These are phyloP conservation scores for Cyclophora albipunctata DNA, from an alignment of 2,888 invertebrate genomes.

Conservation along the genomic window DNA sequence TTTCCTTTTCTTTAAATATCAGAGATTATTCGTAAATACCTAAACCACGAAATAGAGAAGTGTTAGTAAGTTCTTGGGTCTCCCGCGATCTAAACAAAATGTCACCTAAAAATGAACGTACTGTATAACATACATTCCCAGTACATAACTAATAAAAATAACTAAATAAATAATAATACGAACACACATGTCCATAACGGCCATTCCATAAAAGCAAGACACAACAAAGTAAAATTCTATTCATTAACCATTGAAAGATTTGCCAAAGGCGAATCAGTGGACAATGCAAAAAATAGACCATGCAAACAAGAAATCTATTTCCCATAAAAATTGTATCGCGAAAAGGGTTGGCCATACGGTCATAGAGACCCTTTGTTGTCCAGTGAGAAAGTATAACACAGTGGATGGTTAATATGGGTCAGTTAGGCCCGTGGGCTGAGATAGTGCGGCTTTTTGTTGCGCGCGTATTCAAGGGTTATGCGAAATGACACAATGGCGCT, in stretches of 20 bases:
- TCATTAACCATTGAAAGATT: slow-evolving; percentile 55
- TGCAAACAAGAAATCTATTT: slow-evolving; percentile 61
- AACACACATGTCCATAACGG: slow-evolving; percentile 47
- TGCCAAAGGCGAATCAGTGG: slow-evolving; percentile 65
- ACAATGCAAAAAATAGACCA: slow-evolving; percentile 74
- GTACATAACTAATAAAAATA: too few species aligned
- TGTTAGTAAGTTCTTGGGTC: too few species aligned
- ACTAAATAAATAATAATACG: too few species aligned
- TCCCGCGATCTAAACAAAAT: too few species aligned
- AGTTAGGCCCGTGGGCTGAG: slow-evolving; percentile 46
- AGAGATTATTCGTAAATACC: too few species aligned
- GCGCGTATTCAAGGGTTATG: slow-evolving; percentile 54
- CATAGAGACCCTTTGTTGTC: slow-evolving; percentile 43
- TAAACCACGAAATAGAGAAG: too few species aligned
- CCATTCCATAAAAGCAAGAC: slow-evolving; percentile 32
- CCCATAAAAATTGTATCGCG: slow-evolving; percentile 66
- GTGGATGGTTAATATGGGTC: slow-evolving; percentile 45
- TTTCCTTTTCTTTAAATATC: too few species aligned
- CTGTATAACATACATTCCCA: too few species aligned
- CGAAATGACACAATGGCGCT: slow-evolving; percentile 60
- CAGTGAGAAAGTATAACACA: slow-evolving; percentile 64
- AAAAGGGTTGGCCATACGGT: slow-evolving; percentile 58
- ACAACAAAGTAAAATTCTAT: slow-evolving; percentile 40
- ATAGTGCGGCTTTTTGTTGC: slow-evolving; percentile 35
- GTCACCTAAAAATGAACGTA: too few species aligned